phyloP scores from a whole-genome alignment of 2,888 invertebrate genomes.

The Pilophorus perplexus region DNA sequence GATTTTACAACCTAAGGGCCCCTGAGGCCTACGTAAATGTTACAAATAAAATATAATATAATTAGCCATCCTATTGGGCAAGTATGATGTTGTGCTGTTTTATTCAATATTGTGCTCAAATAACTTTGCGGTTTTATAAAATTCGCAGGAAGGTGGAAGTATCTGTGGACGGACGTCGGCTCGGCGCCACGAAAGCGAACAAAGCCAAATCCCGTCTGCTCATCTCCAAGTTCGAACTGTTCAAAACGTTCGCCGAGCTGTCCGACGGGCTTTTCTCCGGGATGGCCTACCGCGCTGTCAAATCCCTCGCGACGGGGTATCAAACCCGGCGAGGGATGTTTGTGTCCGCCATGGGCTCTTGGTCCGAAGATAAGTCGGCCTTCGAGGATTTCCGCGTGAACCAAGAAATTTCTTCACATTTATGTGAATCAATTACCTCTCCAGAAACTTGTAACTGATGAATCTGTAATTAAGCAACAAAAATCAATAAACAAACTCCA shows the following conservation, averaged over 20 bases:
- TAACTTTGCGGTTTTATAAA: no score
- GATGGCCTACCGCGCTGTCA: background rate
- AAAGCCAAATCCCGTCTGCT: slow-evolving; percentile 53
- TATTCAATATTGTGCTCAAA: no score
- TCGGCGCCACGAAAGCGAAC: slow-evolving; percentile 73
- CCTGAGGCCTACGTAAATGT: no score
- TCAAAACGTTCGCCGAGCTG: slow-evolving; percentile 47
- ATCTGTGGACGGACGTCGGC: slow-evolving; percentile 71
- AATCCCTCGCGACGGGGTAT: background rate
- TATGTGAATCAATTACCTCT: no score
- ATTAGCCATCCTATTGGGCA: no score
- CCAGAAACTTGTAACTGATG: no score
- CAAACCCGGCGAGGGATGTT: background rate
- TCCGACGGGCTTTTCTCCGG: background rate
- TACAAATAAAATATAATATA: no score
- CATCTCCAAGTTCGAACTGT: slow-evolving; percentile 54
- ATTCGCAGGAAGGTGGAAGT: slow-evolving; percentile 69
- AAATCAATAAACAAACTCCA: no score
- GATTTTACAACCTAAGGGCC: no score
- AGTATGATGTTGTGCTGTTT: no score
- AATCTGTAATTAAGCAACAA: no score
- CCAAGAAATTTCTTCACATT: no score
- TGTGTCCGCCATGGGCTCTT: slow-evolving; percentile 16
- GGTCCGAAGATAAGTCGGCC: slow-evolving; percentile 30
- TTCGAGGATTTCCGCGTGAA: slow-evolving; percentile 10